phyloP scores from a whole-genome alignment of 2,888 invertebrate species.

The Cheiracanthium punctorium region DNA sequence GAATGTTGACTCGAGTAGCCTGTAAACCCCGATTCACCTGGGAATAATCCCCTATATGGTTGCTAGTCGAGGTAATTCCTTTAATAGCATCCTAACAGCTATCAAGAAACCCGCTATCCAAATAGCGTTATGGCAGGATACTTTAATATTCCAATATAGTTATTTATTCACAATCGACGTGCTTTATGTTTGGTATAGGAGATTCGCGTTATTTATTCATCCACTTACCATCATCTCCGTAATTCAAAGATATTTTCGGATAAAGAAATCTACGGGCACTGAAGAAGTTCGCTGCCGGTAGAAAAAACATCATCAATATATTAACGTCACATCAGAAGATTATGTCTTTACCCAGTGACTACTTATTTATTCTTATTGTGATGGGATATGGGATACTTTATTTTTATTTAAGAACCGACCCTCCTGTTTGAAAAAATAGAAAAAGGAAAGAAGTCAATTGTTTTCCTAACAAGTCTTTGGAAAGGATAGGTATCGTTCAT shows the following conservation, averaged over 20 bases:
- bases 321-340: neutral
- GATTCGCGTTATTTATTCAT: slow-evolving; percentile 54
- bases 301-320: neutral
- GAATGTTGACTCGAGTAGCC: slow-evolving; percentile 35
- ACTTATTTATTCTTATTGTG: neutral
- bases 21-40: slow-evolving; percentile 54
- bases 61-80: slow-evolving; percentile 60
- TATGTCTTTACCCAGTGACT: neutral
- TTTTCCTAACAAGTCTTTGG: too few relatives aligned
- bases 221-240: slow-evolving; percentile 43
- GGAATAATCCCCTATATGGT: slow-evolving; percentile 50
- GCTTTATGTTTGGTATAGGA: slow-evolving; percentile 36
- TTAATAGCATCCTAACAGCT: slow-evolving; percentile 61
- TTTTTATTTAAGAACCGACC: too few relatives aligned
- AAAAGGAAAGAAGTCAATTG: too few relatives aligned
- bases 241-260: slow-evolving; percentile 30
- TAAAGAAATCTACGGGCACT: neutral
- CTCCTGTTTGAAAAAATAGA: too few relatives aligned
- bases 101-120: slow-evolving; percentile 39
- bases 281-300: neutral
- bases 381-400: too few relatives aligned
- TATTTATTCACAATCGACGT: slow-evolving; percentile 65
- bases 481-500: too few relatives aligned
- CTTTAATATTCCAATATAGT: slow-evolving; percentile 62
- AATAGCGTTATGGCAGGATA: slow-evolving; percentile 41